Percentiles rank a stretch among this genome's conserved stretches.
Conservation (phyloP, 2,113 vertebrate species). For the Alces alces region DNA sequence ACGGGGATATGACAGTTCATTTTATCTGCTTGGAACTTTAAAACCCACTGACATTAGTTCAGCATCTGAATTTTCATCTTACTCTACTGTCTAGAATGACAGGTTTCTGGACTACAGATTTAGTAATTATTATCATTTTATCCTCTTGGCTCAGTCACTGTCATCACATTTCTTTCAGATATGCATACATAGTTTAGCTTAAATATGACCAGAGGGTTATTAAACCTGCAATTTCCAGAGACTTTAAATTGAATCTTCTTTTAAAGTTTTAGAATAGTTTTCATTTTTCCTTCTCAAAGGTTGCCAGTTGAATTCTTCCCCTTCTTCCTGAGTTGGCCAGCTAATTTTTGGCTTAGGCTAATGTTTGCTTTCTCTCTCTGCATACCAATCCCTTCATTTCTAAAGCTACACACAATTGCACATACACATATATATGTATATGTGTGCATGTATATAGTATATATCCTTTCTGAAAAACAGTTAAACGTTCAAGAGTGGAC, state of each 20-base stretch:
- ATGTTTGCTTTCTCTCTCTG: not conserved
- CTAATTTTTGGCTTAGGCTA: not conserved
- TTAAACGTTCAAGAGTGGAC: not conserved
- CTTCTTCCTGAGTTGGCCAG: not conserved
- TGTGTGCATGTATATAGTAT: not conserved
- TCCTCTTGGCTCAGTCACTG: not conserved
- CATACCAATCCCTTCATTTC: not conserved
- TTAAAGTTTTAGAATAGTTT: conserved; percentile 49
- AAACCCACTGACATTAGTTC: not conserved
- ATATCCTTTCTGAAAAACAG: not conserved
- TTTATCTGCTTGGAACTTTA: not conserved
- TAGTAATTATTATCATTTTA: conserved; percentile 10
- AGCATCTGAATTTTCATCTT: not conserved
- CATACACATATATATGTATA: no score
- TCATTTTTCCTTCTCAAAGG: conserved; percentile 16
- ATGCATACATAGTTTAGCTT: not conserved
- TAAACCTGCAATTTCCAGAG: conserved; percentile 16
- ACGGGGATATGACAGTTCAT: not conserved
- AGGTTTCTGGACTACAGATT: not conserved
- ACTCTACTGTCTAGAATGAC: not conserved
- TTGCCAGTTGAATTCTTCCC: not conserved
- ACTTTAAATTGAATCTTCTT: conserved; percentile 16
- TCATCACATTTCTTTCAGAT: not conserved
- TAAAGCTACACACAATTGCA: not conserved
- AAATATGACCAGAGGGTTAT: not conserved